These are phyloP conservation scores for Sphinx pinastri DNA, from an alignment of 2,888 invertebrate genomes.

Conservation along the genomic window DNA sequence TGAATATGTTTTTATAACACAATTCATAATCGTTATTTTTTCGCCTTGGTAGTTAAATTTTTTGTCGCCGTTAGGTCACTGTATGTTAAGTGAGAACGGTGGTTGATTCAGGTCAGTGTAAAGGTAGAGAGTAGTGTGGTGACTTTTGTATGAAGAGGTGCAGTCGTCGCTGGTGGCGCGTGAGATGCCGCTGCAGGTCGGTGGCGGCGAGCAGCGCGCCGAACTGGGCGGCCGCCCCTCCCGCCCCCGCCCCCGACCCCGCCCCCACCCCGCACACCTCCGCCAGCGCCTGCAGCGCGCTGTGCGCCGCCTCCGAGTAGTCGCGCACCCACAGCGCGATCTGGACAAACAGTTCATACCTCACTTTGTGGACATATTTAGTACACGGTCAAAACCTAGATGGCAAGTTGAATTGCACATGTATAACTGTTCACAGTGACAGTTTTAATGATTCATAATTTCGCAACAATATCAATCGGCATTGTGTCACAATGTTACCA, in stretches of 20 bases:
- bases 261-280: constrained; percentile 42
- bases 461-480: too few relatives aligned
- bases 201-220: constrained; percentile 56
- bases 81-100: not conserved
- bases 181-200: constrained; percentile 50
- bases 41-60: too few relatives aligned
- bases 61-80: too few relatives aligned
- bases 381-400: too few relatives aligned
- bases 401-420: too few relatives aligned
- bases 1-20: too few relatives aligned
- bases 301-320: constrained; percentile 63
- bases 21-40: too few relatives aligned
- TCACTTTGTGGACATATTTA: not conserved
- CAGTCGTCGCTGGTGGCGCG: constrained; percentile 54
- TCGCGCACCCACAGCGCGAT: constrained; percentile 68
- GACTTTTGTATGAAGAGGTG: constrained; percentile 53
- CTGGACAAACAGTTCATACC: constrained; percentile 40
- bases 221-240: constrained; percentile 40
- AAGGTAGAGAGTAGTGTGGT: constrained; percentile 13
- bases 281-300: constrained; percentile 47
- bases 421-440: too few relatives aligned
- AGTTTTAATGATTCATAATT: too few relatives aligned
- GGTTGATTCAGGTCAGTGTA: not conserved
- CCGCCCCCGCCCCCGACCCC: constrained; percentile 35
- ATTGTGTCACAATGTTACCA: too few relatives aligned